A percentile compares a stretch with the other conserved stretches of the same genome.
Evolutionary conservation across 1,140 invertebrate genomes (phyloP).

Genomic region (Drosophila punjabiensis): DNA sequence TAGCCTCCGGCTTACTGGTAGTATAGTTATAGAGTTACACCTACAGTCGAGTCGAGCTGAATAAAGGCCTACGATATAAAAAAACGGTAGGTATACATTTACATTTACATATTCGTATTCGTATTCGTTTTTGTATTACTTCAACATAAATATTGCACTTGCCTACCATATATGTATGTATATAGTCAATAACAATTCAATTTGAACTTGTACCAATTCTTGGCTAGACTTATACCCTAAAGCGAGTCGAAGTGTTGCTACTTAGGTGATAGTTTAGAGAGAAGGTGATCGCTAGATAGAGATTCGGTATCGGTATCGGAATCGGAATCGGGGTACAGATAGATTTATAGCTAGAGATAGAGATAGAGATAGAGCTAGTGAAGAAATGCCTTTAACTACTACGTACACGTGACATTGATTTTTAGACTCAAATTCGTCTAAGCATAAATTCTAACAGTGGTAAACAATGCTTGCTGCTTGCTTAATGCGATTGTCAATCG

Average conservation of each 20-base stretch:
- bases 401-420: conserved; percentile 57
- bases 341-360: conserved; percentile 8
- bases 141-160: conserved; percentile 77
- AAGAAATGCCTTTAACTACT: conserved; percentile 73
- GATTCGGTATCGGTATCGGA: conserved; percentile 4
- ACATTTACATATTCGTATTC: conserved; percentile 36
- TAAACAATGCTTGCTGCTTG: conserved; percentile 77
- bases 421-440: conserved; percentile 59
- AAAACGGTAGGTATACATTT: conserved; percentile 68
- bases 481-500: conserved; percentile 79
- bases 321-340: conserved; percentile 7
- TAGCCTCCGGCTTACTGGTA: conserved; percentile 34
- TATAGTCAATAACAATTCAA: conserved; percentile 77
- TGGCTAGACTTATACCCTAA: conserved; percentile 58
- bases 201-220: conserved; percentile 75
- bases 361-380: conserved; percentile 35
- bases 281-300: conserved; percentile 28
- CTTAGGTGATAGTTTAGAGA: conserved; percentile 38
- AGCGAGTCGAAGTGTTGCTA: conserved; percentile 59
- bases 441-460: conserved; percentile 66
- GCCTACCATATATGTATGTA: conserved; percentile 47
- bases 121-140: conserved; percentile 19
- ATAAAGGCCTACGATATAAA: conserved; percentile 79
- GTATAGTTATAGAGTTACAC: conserved; percentile 46
- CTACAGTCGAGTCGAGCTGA: conserved; percentile 76